phyloP scores from a whole-genome alignment of 2,888 invertebrate species.

The Sipunculus nudus region DNA sequence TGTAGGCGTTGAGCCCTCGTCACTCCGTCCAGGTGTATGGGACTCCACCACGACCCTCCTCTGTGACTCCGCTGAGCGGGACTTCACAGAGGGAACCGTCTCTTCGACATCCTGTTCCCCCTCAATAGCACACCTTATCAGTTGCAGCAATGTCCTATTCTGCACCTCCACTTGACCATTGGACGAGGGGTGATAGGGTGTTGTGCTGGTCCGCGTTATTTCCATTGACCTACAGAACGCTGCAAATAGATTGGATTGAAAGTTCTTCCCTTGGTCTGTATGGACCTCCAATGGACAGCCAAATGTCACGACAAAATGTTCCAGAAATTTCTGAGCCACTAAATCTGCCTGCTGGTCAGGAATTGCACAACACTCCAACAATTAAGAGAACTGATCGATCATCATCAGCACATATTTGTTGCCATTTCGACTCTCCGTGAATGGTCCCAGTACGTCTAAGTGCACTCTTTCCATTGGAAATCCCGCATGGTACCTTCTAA shows the following conservation, averaged over 20 bases:
- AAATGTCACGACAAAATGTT: neutral
- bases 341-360: neutral
- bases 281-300: neutral
- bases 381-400: neutral
- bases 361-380: neutral
- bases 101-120: slow-evolving; percentile 19
- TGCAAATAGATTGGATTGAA: neutral
- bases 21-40: slow-evolving; percentile 5
- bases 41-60: slow-evolving; percentile 2
- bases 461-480: neutral
- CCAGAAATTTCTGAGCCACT: neutral
- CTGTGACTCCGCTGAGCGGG: too few species aligned
- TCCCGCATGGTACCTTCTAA: neutral
- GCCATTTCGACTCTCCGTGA: neutral
- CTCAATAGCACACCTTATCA: slow-evolving; percentile 20
- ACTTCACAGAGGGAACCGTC: neutral
- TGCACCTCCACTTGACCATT: slow-evolving; percentile 8
- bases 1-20: slow-evolving; percentile 15
- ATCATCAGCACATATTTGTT: slow-evolving; percentile 7
- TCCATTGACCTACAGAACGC: neutral
- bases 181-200: neutral
- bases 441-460: slow-evolving; percentile 3
- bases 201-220: neutral
- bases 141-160: slow-evolving; percentile 19
- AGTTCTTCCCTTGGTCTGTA: neutral